Base-by-base conservation (phyloP, 2,113 vertebrate genomes). In the Dascyllus trimaculatus region DNA sequence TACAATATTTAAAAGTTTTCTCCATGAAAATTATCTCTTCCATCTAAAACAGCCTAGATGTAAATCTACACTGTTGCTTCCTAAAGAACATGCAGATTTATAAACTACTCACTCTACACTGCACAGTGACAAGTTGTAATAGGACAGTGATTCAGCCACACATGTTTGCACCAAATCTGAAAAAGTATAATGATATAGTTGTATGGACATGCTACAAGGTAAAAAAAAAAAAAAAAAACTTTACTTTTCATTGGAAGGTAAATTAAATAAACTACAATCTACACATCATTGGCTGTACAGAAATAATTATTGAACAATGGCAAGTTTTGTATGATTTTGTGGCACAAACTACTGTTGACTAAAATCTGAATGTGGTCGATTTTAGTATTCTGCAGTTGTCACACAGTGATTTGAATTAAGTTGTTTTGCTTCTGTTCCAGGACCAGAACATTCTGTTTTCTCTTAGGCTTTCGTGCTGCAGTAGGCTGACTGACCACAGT, bases 401-500 rank as follows among this genome's bases (percentile, higher is more conserved):
- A 45, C 49, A 53, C 6, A 40, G 57, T 29, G 61, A 71, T 73
- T 73, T 25, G n/a, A 78, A 69, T 64, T n/a, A 54, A 3, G 14
- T 18, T 29, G 19, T n/a, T 13, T 49, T 8, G 17, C 21, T 10
- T 53, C 15, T 43, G 29, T 4, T 21, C 14, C 54, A 22, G 21
- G 40, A 60, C 6, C 40, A 51, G 49, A 29, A 67, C 52, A 35
- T 67, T 57, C 40, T 18, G 40, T 19, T 29, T 40, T 1, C 32
- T 56, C 24, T 48, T 15, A 17, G 5, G n/a, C 21, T 57, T 7
- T 24, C 18, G 9, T 29, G 3, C 24, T 38, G 76, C 56, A 26
- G 64, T 35, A 48, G 29, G 67, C 78, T 68, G 58, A 25, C 26
- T 59, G 21, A 58, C 52, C 53, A 62, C 46, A 29, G 38, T 80